Evolutionary conservation across 2,113 vertebrate species (phyloP), one percentile per base, ranked within the genome.

Genomic region (Larimichthys crocea): DNA sequence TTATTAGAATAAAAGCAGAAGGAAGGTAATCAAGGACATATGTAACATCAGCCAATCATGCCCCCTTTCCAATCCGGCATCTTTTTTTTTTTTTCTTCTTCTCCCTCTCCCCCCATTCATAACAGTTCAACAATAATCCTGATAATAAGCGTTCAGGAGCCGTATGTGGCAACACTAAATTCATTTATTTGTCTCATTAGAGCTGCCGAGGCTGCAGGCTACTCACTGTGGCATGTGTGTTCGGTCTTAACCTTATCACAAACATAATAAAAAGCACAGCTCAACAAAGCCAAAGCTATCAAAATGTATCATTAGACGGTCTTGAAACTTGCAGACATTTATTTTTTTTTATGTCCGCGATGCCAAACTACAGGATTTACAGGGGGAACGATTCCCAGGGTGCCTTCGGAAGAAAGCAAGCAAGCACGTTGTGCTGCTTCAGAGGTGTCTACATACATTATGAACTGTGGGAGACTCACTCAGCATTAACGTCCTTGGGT

Each of bases 1-100:
- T 99, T 99, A 98, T 98, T 99, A 99, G 96, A 98, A 99, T 99
- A 99, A 99, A 99, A 98, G 97, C 97, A 97, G 96, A 96, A 95
- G 96, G 96, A 99, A 98, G 96, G 97, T 99, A 99, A 99, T 99
- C 97, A 99, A 98, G 98, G 98, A 98, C 98, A 98, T 96, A 97
- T 98, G 97, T 98, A 97, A 96, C 97, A 97, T 97, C 97, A 97
- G 97, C 97, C 97, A 98, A 97, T 98, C 97, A 97, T 96, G 97
- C 92, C 94, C 95, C 94, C 95, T 95, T 40, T 93, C 94, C 95
- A 94, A 95, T 96, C 96, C 94, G 89, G 95, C 94, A 95, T 96
- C 93, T 92, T 96, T 95, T 95, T 96, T 95, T 96, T 83, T 71
- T 75, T 26, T 95, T 95, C 79, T 72, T 75, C 20, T 3, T 42